Conservation (phyloP, 2,113 vertebrate species). For the Xiphophorus couchianus region DNA sequence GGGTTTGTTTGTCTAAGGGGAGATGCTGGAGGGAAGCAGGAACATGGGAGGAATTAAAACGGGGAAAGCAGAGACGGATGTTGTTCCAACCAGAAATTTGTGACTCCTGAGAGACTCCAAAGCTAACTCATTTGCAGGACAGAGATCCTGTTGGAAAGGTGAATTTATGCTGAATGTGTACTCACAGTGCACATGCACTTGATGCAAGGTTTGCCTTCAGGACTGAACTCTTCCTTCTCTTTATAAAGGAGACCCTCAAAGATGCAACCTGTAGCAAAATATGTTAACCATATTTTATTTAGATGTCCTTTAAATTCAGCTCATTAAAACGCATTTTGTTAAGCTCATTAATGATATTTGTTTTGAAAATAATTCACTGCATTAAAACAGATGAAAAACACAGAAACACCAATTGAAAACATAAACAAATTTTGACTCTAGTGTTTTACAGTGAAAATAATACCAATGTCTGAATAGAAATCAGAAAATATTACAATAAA, state of each 20-base stretch:
- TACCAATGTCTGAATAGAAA: background rate
- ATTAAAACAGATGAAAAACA: no score
- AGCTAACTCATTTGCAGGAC: conserved; percentile 25
- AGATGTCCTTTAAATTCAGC: background rate
- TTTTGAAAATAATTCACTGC: no score
- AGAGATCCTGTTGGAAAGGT: conserved; percentile 4
- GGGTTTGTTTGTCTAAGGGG: conserved; percentile 43
- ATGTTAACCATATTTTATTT: background rate
- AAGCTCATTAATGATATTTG: background rate
- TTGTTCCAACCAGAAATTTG: conserved; percentile 44
- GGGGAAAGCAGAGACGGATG: conserved; percentile 14
- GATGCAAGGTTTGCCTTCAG: conserved; percentile 90
- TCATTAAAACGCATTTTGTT: background rate
- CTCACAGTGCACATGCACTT: conserved; percentile 93
- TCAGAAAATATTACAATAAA: background rate
- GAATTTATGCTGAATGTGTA: conserved; percentile 3
- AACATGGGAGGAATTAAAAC: background rate
- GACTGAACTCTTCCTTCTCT: conserved; percentile 93
- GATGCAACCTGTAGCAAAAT: conserved; percentile 84
- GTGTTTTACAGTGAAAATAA: background rate
- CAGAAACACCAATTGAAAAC: no score
- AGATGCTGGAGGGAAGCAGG: no score
- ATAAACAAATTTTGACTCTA: background rate
- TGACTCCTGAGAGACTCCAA: conserved; percentile 36
- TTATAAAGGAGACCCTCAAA: conserved; percentile 91